Base-by-base conservation (phyloP, 1,140 invertebrate genomes). In the Aradophagus sp. region DNA sequence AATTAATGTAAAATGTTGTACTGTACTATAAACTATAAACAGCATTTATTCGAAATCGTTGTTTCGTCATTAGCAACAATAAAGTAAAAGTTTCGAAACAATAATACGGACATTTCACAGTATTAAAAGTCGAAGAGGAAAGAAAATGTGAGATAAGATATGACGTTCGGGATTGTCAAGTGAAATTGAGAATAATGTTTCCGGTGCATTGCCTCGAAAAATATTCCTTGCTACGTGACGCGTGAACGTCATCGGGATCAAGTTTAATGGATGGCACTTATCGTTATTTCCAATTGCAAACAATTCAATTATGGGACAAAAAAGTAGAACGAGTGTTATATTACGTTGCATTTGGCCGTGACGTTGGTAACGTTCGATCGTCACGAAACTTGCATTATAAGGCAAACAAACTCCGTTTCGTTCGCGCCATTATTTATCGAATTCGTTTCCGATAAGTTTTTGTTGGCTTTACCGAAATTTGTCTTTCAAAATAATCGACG, bases 271-370 rank as follows among this genome's bases (percentile, higher is more conserved):
- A 53, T 53, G 17, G 17, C 41, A 53, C 59, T 63, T 63, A 63
- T 63, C 59, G 59, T 63, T 55, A 45, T 47, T 63, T 63, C 41
- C 50, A 56, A 12, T 56, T 48, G 34, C 13, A 41, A 29, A 42
- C 55, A 56, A 65, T 65, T 65, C 61, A 65, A 55, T 65, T 56
- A 65, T 31, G 27, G 48, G 32, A 45, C 26, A 55, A 65, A 47
- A 65, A 42, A 45, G 27, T 47, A 16, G 19, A 39, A 15, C 41
- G 36, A 41, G 26, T 47, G 23, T 45, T 55, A 26, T 20, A 45
- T 38, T 63, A 44, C 36, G 44, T 34, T 42, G 20, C 15, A 31
- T n/a, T 44, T 42, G 19, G 10, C 17, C 6, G 32, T 35, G 11
- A 13, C 14, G n/a, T n/a, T 53, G 32, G 7, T 35, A 48, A 48